Base-by-base conservation (phyloP, 2,797 vertebrate species). In the Limosa lapponica region DNA sequence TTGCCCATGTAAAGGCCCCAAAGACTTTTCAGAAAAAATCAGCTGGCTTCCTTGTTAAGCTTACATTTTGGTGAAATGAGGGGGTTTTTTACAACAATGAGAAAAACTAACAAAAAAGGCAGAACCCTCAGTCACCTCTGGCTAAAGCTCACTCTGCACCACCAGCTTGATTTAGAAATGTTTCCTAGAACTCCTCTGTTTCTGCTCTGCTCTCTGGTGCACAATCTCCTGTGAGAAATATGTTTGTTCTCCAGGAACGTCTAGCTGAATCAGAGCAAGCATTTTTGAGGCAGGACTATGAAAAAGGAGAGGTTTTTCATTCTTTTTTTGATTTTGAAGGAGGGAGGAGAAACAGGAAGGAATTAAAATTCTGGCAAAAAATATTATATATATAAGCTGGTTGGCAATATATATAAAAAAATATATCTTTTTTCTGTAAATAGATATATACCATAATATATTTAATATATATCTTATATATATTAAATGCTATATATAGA, bases 381-480 rank as follows among this genome's bases (percentile, higher is more conserved):
- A n/a, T 55, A 39, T 13, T 24, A 5, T 27, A 27, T 3, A 28
- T 2, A 22, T 1, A 19, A 36, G 5, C 13, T 57, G n/a, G 14
- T 57, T 57, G 22, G 55, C 14, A 10, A 7, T 22, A 16, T 20
- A 8, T 14, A 32, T 8, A n/a, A n/a, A n/a, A n/a, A n/a, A n/a
- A n/a, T n/a, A n/a, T n/a, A n/a, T n/a, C n/a, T n/a, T n/a, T n/a
- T n/a, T n/a, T n/a, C n/a, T 58, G 23, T 58, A 24, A 10, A 58
- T 58, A 36, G 20, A 58, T 36, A 57, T 24, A 36, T 16, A 34
- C 20, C 20, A 23, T 9, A 34, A 57, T 34, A 57, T 23, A 34
- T 57, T 34, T 57, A 23, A 34, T 57, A 34, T 57, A 34, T 32
- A 34, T 46, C 15, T 15, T 16, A 12, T 72, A 18, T 32, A 51